These are phyloP conservation scores for Leptinotarsa undecemlineata DNA, from an alignment of 1,140 invertebrate species.

Conservation along the genomic window DNA sequence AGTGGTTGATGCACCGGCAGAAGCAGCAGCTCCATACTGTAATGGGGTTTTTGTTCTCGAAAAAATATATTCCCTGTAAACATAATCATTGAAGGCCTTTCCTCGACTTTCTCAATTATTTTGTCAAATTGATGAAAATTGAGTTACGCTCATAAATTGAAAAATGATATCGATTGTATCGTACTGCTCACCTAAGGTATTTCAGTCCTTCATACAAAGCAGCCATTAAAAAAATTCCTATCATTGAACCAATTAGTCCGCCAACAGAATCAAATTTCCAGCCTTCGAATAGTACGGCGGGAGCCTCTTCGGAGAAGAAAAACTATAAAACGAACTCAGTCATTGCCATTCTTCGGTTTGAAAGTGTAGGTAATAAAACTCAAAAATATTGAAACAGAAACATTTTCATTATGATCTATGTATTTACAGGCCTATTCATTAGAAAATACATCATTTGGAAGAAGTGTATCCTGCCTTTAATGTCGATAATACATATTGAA, in stretches of 20 bases:
- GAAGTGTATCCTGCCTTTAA: too few species aligned
- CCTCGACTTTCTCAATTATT: not conserved
- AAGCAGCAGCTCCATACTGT: constrained; percentile 71
- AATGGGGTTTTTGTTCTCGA: constrained; percentile 78
- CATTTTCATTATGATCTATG: too few species aligned
- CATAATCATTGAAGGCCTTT: constrained; percentile 14
- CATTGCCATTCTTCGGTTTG: too few species aligned
- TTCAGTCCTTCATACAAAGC: constrained; percentile 92
- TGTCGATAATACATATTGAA: too few species aligned
- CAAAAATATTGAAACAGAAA: too few species aligned
- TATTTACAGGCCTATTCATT: too few species aligned
- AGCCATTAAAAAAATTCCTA: constrained; percentile 84
- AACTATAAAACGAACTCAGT: constrained; percentile 66
- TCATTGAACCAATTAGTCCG: constrained; percentile 79
- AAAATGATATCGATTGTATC: not conserved
- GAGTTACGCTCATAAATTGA: not conserved
- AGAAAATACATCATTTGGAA: too few species aligned
- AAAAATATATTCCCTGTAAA: constrained; percentile 72
- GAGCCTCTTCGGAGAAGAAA: constrained; percentile 75
- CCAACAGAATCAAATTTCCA: constrained; percentile 76
- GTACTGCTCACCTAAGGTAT: constrained; percentile 69
- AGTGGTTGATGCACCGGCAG: constrained; percentile 69
- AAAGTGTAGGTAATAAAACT: too few species aligned
- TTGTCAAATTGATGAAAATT: constrained; percentile 3
- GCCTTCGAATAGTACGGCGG: constrained; percentile 76